Base-by-base conservation (phyloP, 2,113 vertebrate genomes). In the Eira barbara region DNA sequence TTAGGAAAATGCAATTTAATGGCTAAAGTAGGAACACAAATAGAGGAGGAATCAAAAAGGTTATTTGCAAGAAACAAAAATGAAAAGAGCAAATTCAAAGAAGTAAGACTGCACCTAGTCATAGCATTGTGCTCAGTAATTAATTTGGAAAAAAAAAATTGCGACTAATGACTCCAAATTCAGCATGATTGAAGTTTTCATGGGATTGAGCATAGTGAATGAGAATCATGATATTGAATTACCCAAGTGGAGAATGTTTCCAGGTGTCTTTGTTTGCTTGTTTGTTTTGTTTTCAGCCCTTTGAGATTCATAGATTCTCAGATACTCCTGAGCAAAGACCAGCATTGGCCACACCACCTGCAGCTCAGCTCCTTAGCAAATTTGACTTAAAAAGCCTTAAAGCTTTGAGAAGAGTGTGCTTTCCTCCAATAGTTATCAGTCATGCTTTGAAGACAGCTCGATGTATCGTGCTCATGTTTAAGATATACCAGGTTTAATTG, bases 301-400 rank as follows among this genome's bases (percentile, higher is more conserved):
- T 15, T 42, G 9, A 42, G 17, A 10, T 49, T 42, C 71, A 49
- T 12, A 69, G 69, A 42, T 3, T 23, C 27, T 4, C 9, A 76
- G 57, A 31, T 18, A 47, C 31, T 9, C 6, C 34, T 10, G 36
- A 61, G 23, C 13, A 9, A 11, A 80, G 57, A 29, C 2, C 14
- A 18, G 52, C 2, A 0, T 52, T 9, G 7, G 15, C 34, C n/a
- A 9, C 7, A 3, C 20, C 21, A 8, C 2, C 18, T 59, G 25
- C 7, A 21, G 23, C 73, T 76, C 47, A 42, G 34, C 17, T n/a
- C 12, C 78, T 10, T n/a, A 12, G 61, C 21, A 47, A 31, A 59
- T 18, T 29, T 25, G 9, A 23, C 21, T 94, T 13, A 3, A 69
- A 61, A 45, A 34, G 59, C 67, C 6, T 34, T n/a, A 76, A 45